phyloP scores from a whole-genome alignment of 1,140 invertebrate genomes.

The Asobara japonica region DNA sequence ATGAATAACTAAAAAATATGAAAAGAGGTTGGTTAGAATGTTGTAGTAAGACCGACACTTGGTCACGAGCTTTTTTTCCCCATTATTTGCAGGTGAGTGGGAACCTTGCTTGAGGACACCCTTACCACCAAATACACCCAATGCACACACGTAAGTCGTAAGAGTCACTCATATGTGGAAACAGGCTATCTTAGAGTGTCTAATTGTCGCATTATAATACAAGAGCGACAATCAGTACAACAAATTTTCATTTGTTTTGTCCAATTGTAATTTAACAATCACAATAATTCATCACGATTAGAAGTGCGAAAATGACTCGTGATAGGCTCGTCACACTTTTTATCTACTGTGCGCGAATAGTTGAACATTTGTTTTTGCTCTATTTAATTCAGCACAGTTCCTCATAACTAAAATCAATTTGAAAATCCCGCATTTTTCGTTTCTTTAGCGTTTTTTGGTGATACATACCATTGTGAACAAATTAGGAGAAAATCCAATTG shows the following conservation, averaged over 20 bases:
- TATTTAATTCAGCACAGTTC: no score
- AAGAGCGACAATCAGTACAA: no score
- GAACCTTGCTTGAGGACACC: slow-evolving; percentile 63
- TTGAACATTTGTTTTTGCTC: no score
- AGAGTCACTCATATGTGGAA: slow-evolving; percentile 35
- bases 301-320: no score
- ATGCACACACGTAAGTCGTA: slow-evolving; percentile 61
- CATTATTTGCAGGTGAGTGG: slow-evolving; percentile 66
- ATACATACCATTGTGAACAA: no score
- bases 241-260: not conserved
- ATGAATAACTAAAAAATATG: not conserved
- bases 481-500: no score
- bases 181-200: not conserved
- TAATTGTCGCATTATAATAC: not conserved
- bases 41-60: slow-evolving; percentile 39
- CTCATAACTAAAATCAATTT: no score
- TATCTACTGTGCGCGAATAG: no score
- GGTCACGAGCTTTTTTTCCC: slow-evolving; percentile 61
- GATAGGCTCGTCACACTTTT: no score
- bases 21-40: not conserved
- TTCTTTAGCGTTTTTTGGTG: no score
- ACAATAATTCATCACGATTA: not conserved
- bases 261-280: slow-evolving; percentile 6
- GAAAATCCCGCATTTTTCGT: no score
- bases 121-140: slow-evolving; percentile 59